Evolutionary conservation across 2,888 invertebrate genomes (phyloP), one percentile per base, ranked within the genome.

Genomic region (Phymatocera aterrima): DNA sequence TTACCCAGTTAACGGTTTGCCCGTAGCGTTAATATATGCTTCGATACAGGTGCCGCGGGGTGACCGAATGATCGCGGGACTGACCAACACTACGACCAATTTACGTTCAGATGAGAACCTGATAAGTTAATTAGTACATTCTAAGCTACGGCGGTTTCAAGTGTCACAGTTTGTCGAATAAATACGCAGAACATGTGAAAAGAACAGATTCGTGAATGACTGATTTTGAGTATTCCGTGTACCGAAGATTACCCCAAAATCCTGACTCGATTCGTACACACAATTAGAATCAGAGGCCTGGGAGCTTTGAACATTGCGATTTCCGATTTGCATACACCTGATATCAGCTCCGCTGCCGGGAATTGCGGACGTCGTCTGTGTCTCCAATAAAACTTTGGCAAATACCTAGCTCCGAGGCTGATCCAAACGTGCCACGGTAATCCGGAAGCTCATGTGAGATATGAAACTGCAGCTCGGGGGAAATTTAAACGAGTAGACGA

Each of bases 1-100:
- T 78, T 72, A 78, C 54, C 70, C 51, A 28, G 70, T 78, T 78
- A 68, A 78, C 78, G 68, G 28, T 78, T 54, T 57, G 31, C 77
- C 60, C 28, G 40, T 18, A n/a, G 12, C 12, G n/a, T 65, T n/a
- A 34, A 77, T 65, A 46, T 43, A 74, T 31, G 72, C 51, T 54
- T 10, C 51, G 37, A 51, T 72, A 51, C 18, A 54, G 34, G 51
- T 72, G 72, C 34, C 18, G 51, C 43, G 18, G 31, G 21, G 10
- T 18, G 31, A 34, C 10, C 34, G n/a, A 31, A 51, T 51, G 48
- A 34, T 51, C 34, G 72, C 48, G 51, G 21, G 48, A 68, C 24
- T 12, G 6, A n/a, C 15, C 24, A 12, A 34, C 31, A 70, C n/a
- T 31, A 70, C 15, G 3, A n/a, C 31, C 31, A 70, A 48, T 31